Conservation (phyloP, 2,797 vertebrate genomes). For the Tadarida brasiliensis region DNA sequence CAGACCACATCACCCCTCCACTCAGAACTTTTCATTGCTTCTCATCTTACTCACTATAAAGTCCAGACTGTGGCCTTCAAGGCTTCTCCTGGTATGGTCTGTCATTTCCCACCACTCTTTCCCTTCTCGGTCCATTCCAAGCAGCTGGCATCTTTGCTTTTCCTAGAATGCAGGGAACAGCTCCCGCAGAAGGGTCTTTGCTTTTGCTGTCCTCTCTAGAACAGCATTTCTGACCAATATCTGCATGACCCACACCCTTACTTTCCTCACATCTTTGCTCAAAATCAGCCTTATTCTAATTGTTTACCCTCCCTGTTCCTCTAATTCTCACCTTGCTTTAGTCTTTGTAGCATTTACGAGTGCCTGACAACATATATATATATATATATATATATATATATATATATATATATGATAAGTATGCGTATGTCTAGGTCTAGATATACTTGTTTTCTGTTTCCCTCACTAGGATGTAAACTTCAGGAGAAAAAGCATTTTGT, state of each 20-base stretch:
- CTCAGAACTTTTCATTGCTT: not conserved
- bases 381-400: not conserved
- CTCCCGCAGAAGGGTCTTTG: not conserved
- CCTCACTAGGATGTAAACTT: not conserved
- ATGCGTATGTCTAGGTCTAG: not conserved
- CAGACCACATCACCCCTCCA: not conserved
- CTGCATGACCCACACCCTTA: not conserved
- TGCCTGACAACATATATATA: not conserved
- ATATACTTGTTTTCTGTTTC: not conserved
- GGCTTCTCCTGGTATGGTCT: not conserved
- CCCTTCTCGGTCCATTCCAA: not conserved
- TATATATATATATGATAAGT: not conserved
- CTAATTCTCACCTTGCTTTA: not conserved
- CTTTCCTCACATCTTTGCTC: not conserved
- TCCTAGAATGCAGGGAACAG: not conserved
- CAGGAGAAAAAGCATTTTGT: not conserved
- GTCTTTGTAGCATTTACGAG: not conserved
- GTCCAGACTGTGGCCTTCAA: not conserved
- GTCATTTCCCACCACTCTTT: not conserved
- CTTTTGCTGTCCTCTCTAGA: not conserved
- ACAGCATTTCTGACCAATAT: not conserved
- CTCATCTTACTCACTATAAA: not conserved
- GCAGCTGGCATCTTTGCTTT: not conserved
- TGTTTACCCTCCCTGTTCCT: too few species aligned
- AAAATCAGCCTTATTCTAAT: not conserved